Conservation (phyloP, 92 coral and sea anemone genomes). For the Plumapathes pennacea region DNA sequence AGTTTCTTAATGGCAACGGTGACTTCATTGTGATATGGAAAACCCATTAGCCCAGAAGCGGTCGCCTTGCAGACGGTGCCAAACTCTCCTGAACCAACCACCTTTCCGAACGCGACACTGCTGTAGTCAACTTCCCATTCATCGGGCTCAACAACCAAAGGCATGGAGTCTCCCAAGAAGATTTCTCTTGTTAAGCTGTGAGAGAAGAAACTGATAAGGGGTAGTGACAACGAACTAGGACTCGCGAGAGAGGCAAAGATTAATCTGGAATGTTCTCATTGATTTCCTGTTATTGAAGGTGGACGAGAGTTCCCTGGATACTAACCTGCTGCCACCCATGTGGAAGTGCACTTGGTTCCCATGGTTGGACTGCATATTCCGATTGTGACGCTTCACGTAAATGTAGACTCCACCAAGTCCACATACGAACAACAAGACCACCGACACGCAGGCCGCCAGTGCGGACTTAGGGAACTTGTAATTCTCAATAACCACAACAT, state of each 20-base stretch:
- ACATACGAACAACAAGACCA: constrained; percentile 24
- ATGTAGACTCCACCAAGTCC: constrained; percentile 33
- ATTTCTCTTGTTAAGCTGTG: not conserved
- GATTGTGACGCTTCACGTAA: constrained; percentile 56
- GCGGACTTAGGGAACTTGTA: constrained; percentile 4
- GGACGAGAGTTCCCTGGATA: constrained; percentile 12
- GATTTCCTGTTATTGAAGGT: not conserved
- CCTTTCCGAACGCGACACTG: constrained; percentile 56
- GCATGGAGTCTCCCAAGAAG: not conserved
- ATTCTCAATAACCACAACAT: not conserved
- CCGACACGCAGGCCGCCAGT: constrained; percentile 38
- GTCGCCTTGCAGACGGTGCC: constrained; percentile 81
- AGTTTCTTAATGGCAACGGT: constrained; percentile 79
- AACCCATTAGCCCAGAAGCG: constrained; percentile 56
- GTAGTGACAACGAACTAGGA: too few species aligned
- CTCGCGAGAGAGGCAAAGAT: too few species aligned
- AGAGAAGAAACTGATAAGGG: not conserved
- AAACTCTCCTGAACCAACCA: constrained; percentile 85
- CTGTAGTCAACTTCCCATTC: constrained; percentile 76
- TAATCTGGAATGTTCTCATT: too few species aligned
- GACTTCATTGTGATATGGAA: constrained; percentile 62
- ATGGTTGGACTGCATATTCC: constrained; percentile 27
- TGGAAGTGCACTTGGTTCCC: constrained; percentile 47
- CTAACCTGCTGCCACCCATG: constrained; percentile 39
- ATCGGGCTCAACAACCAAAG: constrained; percentile 47